Conservation (phyloP, 2,113 vertebrate species). For the Ibidorhyncha struthersii region DNA sequence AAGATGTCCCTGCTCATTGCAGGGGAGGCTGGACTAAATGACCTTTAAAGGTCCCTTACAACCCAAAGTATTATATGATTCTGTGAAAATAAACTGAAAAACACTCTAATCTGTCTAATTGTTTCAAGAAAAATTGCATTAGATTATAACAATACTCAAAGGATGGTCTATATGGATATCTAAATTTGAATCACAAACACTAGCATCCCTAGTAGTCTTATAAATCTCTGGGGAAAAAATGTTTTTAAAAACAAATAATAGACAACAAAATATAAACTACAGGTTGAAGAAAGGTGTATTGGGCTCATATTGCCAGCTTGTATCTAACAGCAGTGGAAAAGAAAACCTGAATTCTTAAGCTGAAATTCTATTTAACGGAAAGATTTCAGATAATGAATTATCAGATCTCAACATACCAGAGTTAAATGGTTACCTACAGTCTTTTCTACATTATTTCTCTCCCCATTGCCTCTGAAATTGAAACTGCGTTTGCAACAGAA, state of each 20-base stretch:
- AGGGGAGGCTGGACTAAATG: background rate
- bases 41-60: background rate
- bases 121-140: background rate
- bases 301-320: background rate
- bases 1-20: background rate
- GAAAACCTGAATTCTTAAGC: background rate
- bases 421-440: background rate
- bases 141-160: background rate
- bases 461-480: background rate
- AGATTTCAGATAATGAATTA: background rate
- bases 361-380: background rate
- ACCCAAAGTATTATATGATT: background rate
- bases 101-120: background rate
- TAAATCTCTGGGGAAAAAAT: background rate
- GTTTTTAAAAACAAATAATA: background rate
- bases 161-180: background rate
- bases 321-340: background rate
- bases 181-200: background rate
- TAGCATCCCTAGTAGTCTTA: background rate
- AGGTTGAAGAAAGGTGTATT: background rate
- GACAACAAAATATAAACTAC: background rate
- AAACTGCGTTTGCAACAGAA: background rate
- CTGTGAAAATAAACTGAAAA: background rate
- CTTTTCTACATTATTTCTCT: background rate
- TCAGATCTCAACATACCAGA: background rate